A percentile compares a stretch with the other conserved stretches of the same genome.
These are phyloP conservation scores for Oasisia sp. DNA, from an alignment of 2,888 invertebrate species.

Conservation along the genomic window DNA sequence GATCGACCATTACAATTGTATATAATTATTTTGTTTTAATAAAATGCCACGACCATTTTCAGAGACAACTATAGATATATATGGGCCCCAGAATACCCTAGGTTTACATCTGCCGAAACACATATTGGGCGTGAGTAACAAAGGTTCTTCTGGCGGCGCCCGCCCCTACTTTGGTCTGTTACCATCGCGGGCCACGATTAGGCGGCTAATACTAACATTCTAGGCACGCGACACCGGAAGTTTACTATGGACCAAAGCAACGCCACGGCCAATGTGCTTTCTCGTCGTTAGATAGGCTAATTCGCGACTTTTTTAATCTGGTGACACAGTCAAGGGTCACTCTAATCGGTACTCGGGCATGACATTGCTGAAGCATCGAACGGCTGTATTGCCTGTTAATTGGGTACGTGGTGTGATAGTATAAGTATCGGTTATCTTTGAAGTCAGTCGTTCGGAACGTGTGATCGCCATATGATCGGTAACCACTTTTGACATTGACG, in stretches of 20 bases:
- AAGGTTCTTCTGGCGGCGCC: no score
- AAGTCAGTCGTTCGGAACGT: not conserved
- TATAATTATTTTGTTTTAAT: no score
- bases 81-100: no score
- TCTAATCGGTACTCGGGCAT: not conserved
- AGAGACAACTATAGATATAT: no score
- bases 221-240: not conserved
- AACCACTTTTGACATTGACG: not conserved
- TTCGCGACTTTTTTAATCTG: not conserved
- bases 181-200: no score
- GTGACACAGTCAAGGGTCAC: not conserved
- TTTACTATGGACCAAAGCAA: constrained; percentile 6
- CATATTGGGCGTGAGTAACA: no score
- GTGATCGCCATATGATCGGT: not conserved
- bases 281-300: not conserved
- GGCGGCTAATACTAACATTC: no score
- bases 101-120: no score
- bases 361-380: constrained; percentile 2
- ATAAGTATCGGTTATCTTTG: not conserved
- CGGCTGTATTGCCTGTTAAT: constrained; percentile 12
- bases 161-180: no score
- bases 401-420: not conserved
- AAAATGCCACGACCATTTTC: no score
- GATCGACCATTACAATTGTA: no score
- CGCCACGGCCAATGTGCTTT: not conserved